Conservation (phyloP, 2,113 vertebrate genomes). For the Malurus melanocephalus region DNA sequence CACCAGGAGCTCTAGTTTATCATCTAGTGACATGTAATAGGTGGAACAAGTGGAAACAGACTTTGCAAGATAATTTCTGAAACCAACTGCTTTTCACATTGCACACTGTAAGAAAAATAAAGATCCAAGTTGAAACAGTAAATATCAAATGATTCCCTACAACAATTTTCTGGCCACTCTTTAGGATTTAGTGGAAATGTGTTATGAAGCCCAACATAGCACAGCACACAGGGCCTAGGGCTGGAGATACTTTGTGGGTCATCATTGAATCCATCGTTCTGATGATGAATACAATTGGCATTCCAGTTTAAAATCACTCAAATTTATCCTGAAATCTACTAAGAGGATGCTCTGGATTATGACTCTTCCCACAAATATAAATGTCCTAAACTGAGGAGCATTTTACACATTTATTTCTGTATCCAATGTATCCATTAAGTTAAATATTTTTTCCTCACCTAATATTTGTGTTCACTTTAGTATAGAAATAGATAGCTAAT, state of each 20-base stretch:
- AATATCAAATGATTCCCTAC: neutral
- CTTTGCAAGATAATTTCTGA: neutral
- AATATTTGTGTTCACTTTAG: neutral
- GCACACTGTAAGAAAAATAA: neutral
- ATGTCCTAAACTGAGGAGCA: neutral
- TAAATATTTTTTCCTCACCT: neutral
- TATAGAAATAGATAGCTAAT: neutral
- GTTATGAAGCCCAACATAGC: neutral
- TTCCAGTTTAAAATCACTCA: neutral
- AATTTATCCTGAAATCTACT: neutral
- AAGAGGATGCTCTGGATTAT: neutral
- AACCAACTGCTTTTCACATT: neutral
- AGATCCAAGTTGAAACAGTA: neutral
- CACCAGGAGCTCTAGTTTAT: neutral
- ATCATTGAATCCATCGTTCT: neutral
- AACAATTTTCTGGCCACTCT: neutral
- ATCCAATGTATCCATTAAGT: neutral
- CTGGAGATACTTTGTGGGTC: fast-evolving
- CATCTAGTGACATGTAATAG: neutral
- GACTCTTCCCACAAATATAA: neutral
- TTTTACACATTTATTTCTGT: neutral
- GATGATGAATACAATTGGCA: neutral
- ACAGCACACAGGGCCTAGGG: neutral
- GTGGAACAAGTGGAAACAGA: neutral
- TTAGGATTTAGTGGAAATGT: neutral